Percentiles rank a stretch among this genome's conserved stretches.
phyloP scores from a whole-genome alignment of 2,888 invertebrate genomes.

The Diabrotica balteata region DNA sequence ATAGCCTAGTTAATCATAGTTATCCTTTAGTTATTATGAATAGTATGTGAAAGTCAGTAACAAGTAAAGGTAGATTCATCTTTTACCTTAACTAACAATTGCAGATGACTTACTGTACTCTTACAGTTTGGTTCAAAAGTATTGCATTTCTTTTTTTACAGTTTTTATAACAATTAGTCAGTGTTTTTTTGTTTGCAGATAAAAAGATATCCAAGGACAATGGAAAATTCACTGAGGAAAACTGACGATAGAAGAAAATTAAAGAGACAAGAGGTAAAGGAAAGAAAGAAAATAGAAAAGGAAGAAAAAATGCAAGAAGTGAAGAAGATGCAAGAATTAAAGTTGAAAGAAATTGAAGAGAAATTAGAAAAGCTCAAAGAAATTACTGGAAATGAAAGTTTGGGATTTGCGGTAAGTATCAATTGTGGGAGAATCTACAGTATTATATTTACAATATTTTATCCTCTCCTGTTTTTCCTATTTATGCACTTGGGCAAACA shows the following conservation, averaged over 20 bases:
- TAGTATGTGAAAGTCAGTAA: no score
- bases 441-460: no score
- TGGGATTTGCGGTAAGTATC: slow-evolving; percentile 67
- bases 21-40: no score
- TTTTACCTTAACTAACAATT: no score
- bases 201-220: slow-evolving; percentile 90
- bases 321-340: slow-evolving; percentile 84
- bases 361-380: slow-evolving; percentile 86
- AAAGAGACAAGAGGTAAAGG: slow-evolving; percentile 77
- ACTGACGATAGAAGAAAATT: slow-evolving; percentile 80
- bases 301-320: slow-evolving; percentile 84
- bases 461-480: no score
- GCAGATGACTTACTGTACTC: no score
- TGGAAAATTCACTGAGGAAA: slow-evolving; percentile 78
- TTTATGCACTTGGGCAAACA: no score
- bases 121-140: no score
- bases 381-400: slow-evolving; percentile 82
- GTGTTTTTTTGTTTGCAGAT: slow-evolving; percentile 63
- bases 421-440: background rate
- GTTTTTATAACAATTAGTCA: background rate
- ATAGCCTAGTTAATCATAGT: no score
- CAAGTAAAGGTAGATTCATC: no score
- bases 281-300: slow-evolving; percentile 81
- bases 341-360: slow-evolving; percentile 87
- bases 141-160: background rate